Evolutionary conservation across 2,888 invertebrate species (phyloP), one percentile per base, ranked within the genome.

Genomic region (Parapristionchus giblindavisi): DNA sequence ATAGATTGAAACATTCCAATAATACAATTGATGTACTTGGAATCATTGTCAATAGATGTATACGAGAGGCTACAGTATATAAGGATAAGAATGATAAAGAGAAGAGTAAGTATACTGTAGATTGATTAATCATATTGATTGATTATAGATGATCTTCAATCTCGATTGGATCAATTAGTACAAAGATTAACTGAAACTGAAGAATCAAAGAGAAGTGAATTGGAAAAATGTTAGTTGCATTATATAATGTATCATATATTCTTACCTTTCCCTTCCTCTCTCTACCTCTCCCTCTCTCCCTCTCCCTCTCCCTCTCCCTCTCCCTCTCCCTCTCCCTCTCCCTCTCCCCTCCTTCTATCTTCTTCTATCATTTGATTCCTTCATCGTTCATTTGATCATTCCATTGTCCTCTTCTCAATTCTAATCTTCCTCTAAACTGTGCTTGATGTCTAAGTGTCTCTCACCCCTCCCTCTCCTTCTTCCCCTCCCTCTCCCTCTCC

Each of bases 71-170:
- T 14, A 11, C 11, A 48, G 48, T 11, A 48, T 14, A 48, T 14
- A 51, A 48, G 51, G 66, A 66, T n/a, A 66, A 66, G 34, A 51
- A 32, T 14, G 51, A 48, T 21, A 66, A 54, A 14, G 70, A 70
- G 8, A 70, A 52, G 17, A 32, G 70, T 70, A 27, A 54, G 54
- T 8, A 21, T 48, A 56, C 14, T 56, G 56, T 17, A 56, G 56
- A 48, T 48, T 11, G 48, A 61, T 68, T 61, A 73, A 61, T 76
- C 68, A 77, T 56, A 70, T 68, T 71, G 56, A 65, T 75, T 72
- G 34, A 1, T 51, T 66, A 32, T 3, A 66, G 66, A 17, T 48
- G 43, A 43, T 40, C 51, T 29, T 24, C 66, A 66, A 66, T 48
- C 70, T 24, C 34, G 54, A 29, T 52, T 70, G 24, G 70, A 70